phyloP scores from a whole-genome alignment of 2,113 vertebrate genomes.

The Pluvianellus socialis region DNA sequence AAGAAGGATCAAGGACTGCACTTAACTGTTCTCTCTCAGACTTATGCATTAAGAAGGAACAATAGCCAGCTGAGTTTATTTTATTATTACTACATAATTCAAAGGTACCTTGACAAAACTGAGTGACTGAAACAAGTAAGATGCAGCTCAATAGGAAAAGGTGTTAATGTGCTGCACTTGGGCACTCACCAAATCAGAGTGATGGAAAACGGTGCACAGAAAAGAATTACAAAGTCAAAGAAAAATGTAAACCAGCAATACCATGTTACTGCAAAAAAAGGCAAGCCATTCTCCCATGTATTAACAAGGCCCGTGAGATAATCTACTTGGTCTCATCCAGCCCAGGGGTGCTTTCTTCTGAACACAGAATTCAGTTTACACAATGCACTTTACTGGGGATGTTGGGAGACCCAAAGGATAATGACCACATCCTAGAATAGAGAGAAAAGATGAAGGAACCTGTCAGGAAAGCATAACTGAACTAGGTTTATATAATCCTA shows the following conservation, averaged over 20 bases:
- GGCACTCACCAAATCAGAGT: not conserved
- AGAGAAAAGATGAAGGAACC: not conserved
- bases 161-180: not conserved
- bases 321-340: not conserved
- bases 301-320: not conserved
- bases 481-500: not conserved
- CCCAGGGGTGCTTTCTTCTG: not conserved
- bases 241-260: not conserved
- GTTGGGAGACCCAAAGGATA: not conserved
- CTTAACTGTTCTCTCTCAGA: fast-evolving
- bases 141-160: not conserved
- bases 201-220: not conserved
- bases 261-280: not conserved
- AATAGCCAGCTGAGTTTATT: not conserved
- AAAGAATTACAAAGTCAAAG: not conserved
- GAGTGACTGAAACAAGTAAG: not conserved
- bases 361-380: not conserved
- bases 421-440: not conserved
- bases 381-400: not conserved
- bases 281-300: not conserved
- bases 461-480: not conserved
- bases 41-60: not conserved
- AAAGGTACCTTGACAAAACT: not conserved
- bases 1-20: not conserved
- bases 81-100: not conserved